Evolutionary conservation across 2,888 invertebrate genomes (phyloP), one percentile per base, ranked within the genome.

Genomic region (Tenthredo distinguenda): DNA sequence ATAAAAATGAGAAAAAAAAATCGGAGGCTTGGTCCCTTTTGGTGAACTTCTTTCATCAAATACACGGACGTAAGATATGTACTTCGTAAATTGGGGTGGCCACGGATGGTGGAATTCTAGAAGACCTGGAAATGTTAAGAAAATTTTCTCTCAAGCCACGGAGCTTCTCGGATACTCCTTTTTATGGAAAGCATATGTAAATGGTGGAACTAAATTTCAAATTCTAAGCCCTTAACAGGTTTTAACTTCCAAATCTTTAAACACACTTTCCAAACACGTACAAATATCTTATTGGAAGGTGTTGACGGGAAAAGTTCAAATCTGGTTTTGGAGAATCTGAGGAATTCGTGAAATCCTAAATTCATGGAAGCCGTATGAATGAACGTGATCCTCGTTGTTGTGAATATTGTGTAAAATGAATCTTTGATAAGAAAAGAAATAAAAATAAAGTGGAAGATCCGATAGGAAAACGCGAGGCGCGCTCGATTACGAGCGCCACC

Each of bases 401-500:
- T 43, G 43, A 43, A 68, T 43, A 74, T 74, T n/a, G 43, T 74
- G 21, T 74, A 3, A 40, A 40, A 74, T 21, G 12, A 43, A 74
- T 72, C 9, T n/a, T 21, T 7, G 37, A 71, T 3, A 31, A 72
- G 10, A n/a, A 18, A 15, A 34, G 1, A 37, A 2, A n/a, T 10
- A 34, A 68, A 68, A 6, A 34, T 6, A 15, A 18, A 34, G 12
- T 21, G 34, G 34, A 68, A 34, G 10, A 68, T 68, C 34, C 34
- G 5, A 37, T 26, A 21, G 43, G 72, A 37, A 72, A 43, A 74
- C 40, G 21, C 3, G 12, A 18, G 21, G 12, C 47, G 47, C 12
- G 72, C 18, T 34, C 72, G 72, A 43, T 74, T 74, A 74, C 43
- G 40, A 21, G 21, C 43, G 43, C 40, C 72, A 43, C 40, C 72